Evolutionary conservation across 2,888 invertebrate genomes (phyloP).

Genomic region (Polia nebulosa): DNA sequence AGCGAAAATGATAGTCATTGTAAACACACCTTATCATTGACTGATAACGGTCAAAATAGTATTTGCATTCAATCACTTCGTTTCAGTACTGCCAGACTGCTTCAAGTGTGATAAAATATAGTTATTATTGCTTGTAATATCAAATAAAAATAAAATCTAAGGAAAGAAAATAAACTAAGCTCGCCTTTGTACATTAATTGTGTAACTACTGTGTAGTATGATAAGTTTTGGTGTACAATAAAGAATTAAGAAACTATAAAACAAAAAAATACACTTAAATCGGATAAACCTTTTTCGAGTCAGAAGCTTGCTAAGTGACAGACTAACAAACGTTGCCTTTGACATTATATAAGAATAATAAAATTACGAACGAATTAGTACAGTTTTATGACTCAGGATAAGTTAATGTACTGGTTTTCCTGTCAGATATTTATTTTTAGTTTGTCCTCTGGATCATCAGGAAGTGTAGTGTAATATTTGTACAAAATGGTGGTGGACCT

Average conservation of each 20-base stretch:
- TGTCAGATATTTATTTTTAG: constrained; percentile 59
- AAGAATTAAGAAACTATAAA: too few relatives aligned
- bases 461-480: constrained; percentile 35
- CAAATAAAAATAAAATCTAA: too few relatives aligned
- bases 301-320: neutral
- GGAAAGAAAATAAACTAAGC: too few relatives aligned
- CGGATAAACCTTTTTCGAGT: neutral
- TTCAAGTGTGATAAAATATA: neutral
- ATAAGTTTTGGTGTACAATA: too few relatives aligned
- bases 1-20: constrained; percentile 26
- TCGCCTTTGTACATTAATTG: too few relatives aligned
- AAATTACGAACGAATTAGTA: neutral
- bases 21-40: constrained; percentile 44
- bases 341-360: constrained; percentile 22
- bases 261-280: neutral
- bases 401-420: constrained; percentile 55
- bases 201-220: too few relatives aligned
- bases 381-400: constrained; percentile 38
- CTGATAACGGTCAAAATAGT: constrained; percentile 32
- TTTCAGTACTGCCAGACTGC: neutral
- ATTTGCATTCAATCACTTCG: constrained; percentile 15
- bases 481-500: constrained; percentile 70
- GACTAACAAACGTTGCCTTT: neutral
- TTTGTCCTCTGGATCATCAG: constrained; percentile 23
- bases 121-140: too few relatives aligned